These are phyloP conservation scores for Aphyosemion australe DNA, from an alignment of 2,113 vertebrate species.

Conservation along the genomic window DNA sequence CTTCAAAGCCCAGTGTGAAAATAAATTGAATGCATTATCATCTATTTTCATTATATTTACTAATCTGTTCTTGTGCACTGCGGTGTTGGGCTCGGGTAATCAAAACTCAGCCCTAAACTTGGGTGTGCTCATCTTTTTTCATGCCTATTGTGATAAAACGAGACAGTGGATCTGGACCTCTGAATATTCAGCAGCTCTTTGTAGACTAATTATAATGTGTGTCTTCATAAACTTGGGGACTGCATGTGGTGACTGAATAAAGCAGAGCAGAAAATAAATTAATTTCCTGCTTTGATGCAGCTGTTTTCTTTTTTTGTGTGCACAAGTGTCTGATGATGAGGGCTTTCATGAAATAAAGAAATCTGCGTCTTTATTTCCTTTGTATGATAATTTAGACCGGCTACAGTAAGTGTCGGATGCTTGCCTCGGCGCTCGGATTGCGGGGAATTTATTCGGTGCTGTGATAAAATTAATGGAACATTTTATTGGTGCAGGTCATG, in stretches of 20 bases:
- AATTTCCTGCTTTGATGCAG: slow-evolving; percentile 74
- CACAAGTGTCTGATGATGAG: slow-evolving; percentile 55
- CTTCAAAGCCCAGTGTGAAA: slow-evolving; percentile 47
- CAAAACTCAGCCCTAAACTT: slow-evolving; percentile 53
- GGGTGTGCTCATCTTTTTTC: slow-evolving; percentile 57
- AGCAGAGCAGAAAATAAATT: slow-evolving; percentile 67
- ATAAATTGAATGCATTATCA: slow-evolving; percentile 33
- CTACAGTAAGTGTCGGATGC: slow-evolving; percentile 38
- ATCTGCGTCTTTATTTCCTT: slow-evolving; percentile 58
- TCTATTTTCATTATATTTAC: slow-evolving; percentile 38
- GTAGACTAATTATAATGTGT: slow-evolving; percentile 74
- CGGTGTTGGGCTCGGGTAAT: slow-evolving; percentile 40
- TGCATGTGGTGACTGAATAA: slow-evolving; percentile 66
- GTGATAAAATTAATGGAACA: slow-evolving; percentile 63
- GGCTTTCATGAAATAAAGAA: slow-evolving; percentile 54
- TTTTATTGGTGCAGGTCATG: slow-evolving; percentile 68
- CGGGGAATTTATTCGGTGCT: slow-evolving; percentile 57
- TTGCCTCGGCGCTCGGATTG: slow-evolving; percentile 52
- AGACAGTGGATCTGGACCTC: slow-evolving; percentile 66
- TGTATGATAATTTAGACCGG: slow-evolving; percentile 70
- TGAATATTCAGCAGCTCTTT: slow-evolving; percentile 77
- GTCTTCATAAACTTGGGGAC: slow-evolving; percentile 73
- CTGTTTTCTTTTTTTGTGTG: slow-evolving; percentile 42
- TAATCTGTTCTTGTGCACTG: slow-evolving; percentile 43
- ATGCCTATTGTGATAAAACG: slow-evolving; percentile 54